These are phyloP conservation scores for Adelges cooleyi DNA, from an alignment of 1,140 invertebrate genomes.

Conservation along the genomic window DNA sequence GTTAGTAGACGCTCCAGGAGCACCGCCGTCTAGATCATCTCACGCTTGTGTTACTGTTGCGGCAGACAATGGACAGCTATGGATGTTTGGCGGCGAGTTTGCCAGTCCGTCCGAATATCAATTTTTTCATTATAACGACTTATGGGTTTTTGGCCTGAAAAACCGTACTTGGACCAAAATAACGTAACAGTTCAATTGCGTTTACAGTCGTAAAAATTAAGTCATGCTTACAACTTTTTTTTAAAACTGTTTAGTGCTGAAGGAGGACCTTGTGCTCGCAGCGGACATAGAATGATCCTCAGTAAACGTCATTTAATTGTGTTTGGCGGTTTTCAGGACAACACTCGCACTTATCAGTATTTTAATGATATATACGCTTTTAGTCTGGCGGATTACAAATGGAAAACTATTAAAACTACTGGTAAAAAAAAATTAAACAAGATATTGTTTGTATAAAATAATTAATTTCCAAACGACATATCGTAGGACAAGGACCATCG, in stretches of 20 bases:
- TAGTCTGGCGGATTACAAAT: conserved; percentile 65
- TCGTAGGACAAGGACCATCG: conserved; percentile 46
- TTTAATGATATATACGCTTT: conserved; percentile 81
- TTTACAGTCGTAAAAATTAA: neutral
- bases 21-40: conserved; percentile 71
- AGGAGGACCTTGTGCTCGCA: conserved; percentile 69
- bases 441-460: neutral
- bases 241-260: conserved; percentile 40
- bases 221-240: conserved; percentile 24
- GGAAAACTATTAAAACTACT: conserved; percentile 59
- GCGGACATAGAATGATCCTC: conserved; percentile 79
- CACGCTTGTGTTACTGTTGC: conserved; percentile 70
- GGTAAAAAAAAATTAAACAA: no score
- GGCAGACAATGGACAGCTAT: conserved; percentile 59
- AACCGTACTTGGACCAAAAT: conserved; percentile 84
- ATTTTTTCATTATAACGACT: conserved; percentile 87
- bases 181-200: conserved; percentile 38
- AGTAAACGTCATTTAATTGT: conserved; percentile 68
- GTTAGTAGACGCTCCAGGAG: conserved; percentile 60
- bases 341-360: conserved; percentile 74
- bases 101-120: conserved; percentile 78
- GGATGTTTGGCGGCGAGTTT: conserved; percentile 90
- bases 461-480: no score
- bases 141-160: conserved; percentile 72
- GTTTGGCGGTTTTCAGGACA: conserved; percentile 89